phyloP scores from a whole-genome alignment of 2,888 invertebrate genomes.

The Hypomecis punctinalis region DNA sequence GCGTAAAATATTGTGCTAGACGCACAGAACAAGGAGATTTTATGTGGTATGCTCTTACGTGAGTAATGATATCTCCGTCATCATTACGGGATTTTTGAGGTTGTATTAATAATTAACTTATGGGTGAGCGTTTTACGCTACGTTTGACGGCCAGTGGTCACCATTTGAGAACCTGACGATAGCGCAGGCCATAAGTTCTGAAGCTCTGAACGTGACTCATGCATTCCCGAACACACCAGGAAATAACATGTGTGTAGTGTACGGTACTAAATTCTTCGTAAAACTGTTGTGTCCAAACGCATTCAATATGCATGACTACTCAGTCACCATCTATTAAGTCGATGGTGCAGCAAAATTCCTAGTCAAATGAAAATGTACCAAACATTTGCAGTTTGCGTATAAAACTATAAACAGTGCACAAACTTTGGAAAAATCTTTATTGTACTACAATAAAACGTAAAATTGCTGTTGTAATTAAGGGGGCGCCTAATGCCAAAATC shows the following conservation, averaged over 20 bases:
- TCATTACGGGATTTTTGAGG: no score
- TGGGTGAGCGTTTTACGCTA: no score
- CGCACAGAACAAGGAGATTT: no score
- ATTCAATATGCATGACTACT: slow-evolving; percentile 39
- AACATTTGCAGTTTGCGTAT: not conserved
- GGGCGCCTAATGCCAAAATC: no score
- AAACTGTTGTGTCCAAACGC: slow-evolving; percentile 20
- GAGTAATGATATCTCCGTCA: no score
- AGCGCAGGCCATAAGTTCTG: no score
- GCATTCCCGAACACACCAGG: not conserved
- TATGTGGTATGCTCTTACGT: no score
- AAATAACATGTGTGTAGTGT: not conserved
- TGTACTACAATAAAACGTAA: not conserved
- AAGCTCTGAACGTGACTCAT: no score
- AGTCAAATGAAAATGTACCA: slow-evolving; percentile 16
- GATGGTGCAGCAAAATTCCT: slow-evolving; percentile 16
- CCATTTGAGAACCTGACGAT: no score
- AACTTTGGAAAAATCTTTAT: not conserved
- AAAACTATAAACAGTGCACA: not conserved
- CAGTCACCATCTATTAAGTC: slow-evolving; percentile 36
- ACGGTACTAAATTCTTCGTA: slow-evolving; percentile 17
- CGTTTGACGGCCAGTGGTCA: no score
- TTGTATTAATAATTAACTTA: no score
- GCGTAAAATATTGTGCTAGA: no score
- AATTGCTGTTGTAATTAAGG: not conserved